phyloP scores from a whole-genome alignment of 2,888 invertebrate species.

The Pycnomerus fuliginosus region DNA sequence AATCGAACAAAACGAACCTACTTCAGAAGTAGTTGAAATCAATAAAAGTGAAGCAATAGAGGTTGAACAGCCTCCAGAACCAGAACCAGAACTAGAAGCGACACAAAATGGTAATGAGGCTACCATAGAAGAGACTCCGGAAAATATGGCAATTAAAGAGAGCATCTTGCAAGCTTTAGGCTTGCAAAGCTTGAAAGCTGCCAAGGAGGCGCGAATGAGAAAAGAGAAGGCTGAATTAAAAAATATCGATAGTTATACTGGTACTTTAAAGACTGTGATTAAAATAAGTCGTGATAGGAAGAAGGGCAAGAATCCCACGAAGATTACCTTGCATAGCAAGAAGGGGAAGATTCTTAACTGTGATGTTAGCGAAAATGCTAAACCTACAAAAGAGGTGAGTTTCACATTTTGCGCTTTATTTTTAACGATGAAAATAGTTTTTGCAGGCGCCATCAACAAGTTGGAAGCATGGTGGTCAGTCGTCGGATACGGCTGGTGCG shows the following conservation, averaged over 20 bases:
- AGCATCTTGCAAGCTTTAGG: slow-evolving; percentile 74
- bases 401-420: slow-evolving; percentile 12
- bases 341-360: slow-evolving; percentile 49
- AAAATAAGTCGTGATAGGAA: slow-evolving; percentile 74
- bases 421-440: background rate
- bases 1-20: background rate
- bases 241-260: slow-evolving; percentile 59
- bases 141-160: slow-evolving; percentile 59
- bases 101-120: slow-evolving; percentile 2
- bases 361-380: slow-evolving; percentile 53
- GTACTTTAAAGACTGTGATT: slow-evolving; percentile 81
- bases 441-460: slow-evolving; percentile 51
- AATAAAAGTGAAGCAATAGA: slow-evolving; percentile 9
- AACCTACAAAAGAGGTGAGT: slow-evolving; percentile 63
- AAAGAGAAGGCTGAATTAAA: slow-evolving; percentile 35
- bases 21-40: slow-evolving; percentile 10
- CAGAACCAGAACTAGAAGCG: slow-evolving; percentile 13
- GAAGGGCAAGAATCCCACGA: slow-evolving; percentile 64
- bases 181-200: slow-evolving; percentile 71
- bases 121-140: slow-evolving; percentile 32
- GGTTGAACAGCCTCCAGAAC: background rate
- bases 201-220: slow-evolving; percentile 62
- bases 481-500: slow-evolving; percentile 61
- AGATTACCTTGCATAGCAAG: slow-evolving; percentile 76
- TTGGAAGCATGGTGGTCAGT: slow-evolving; percentile 49